Evolutionary conservation across 2,113 vertebrate genomes (phyloP), one percentile per base, ranked within the genome.

Genomic region (Vulpes ferrilata): DNA sequence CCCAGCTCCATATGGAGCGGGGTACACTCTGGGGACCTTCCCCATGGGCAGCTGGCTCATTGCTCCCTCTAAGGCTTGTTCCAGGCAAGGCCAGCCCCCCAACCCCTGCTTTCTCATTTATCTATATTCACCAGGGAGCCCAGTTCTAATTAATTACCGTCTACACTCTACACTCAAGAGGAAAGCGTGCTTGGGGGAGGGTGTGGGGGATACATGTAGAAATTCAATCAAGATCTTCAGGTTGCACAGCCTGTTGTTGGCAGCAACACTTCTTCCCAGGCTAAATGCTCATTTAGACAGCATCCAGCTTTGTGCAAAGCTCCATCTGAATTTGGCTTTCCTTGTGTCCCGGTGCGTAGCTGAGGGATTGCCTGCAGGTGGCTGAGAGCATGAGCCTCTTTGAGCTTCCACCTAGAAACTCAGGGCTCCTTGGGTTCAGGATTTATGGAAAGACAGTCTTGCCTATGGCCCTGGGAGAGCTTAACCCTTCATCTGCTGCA

Each of bases 101-200:
- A 83, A 90, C 92, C 69, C 23, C 90, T 88, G 89, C 97, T 98
- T 95, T 92, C 93, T 98, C 97, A 95, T 98, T 98, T 98, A 38
- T 96, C 96, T 97, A 95, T 98, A 98, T 98, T 94, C 17, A 2
- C 84, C 74, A 6, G 90, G 82, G 96, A 95, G 23, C 93, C 74
- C 73, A 20, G 76, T 98, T 97, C 96, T 99, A 98, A 99, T 99
- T 99, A 98, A 99, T 98, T 98, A 98, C 97, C 95, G 96, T 97
- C 97, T 98, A 85, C 62, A 96, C 96, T 98, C 92, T 92, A 92
- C 87, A 83, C 98, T 98, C 93, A 90, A 98, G 95, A 98, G 98
- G 97, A 95, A 98, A 98, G 93, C 96, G 62, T 65, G 32, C 97
- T 98, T 98, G 4, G 13, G 95, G 93, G 43, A 51, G 23, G 32